Conservation (phyloP, 2,797 vertebrate species). For the Decapterus maruadsi region DNA sequence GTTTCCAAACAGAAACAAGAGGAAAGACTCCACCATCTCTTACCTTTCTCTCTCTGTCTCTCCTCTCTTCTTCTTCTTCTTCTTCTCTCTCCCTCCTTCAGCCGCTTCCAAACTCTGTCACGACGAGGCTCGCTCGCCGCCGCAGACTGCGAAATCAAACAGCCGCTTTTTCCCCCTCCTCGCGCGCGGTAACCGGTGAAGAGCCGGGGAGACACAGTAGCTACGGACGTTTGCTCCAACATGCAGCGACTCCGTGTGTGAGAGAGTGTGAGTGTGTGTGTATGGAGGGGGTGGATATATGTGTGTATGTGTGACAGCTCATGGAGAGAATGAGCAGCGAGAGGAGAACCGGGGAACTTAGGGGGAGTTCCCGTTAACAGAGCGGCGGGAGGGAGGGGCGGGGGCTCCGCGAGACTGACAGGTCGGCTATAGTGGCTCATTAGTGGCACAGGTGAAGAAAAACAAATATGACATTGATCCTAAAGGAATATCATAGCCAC, state of each 20-base stretch:
- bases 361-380: constrained; percentile 79
- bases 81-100: constrained; percentile 44
- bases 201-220: constrained; percentile 11
- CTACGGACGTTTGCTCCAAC: constrained; percentile 42
- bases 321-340: constrained; percentile 73
- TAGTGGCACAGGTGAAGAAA: background rate
- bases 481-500: background rate
- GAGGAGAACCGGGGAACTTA: constrained; percentile 74
- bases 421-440: constrained; percentile 16
- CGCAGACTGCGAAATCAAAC: constrained; percentile 45
- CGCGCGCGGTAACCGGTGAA: constrained; percentile 49
- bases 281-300: background rate
- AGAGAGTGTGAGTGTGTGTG: background rate
- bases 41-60: constrained; percentile 44
- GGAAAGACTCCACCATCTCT: constrained; percentile 42
- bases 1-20: constrained; percentile 53
- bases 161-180: constrained; percentile 51
- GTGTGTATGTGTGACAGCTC: constrained; percentile 73
- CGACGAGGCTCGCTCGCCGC: constrained; percentile 74
- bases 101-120: constrained; percentile 75
- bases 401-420: constrained; percentile 68
- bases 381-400: constrained; percentile 66
- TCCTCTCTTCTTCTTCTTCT: background rate
- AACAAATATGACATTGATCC: background rate
- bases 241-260: constrained; percentile 27